These are phyloP conservation scores for Sphenopsis melanotis DNA, from an alignment of 2,797 vertebrate genomes.

Conservation along the genomic window DNA sequence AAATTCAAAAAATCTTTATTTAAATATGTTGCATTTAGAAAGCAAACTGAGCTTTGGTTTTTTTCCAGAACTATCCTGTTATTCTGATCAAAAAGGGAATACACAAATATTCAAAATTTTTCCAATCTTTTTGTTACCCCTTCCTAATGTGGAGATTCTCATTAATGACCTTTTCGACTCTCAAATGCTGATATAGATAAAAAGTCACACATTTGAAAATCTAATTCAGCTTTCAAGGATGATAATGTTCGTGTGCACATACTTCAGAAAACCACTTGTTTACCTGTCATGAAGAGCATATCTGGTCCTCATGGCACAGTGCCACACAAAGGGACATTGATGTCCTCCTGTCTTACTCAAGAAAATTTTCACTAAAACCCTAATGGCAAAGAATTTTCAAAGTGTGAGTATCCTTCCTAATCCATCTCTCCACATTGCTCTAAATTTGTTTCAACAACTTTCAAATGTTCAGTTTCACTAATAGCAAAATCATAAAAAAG, in stretches of 20 bases:
- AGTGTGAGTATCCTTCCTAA: not conserved
- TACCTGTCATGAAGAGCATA: not conserved
- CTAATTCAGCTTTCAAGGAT: conserved; percentile 10
- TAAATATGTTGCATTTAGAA: not conserved
- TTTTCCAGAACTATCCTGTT: not conserved
- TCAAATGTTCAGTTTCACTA: not conserved
- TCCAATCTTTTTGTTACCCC: not conserved
- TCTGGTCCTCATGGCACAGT: not conserved
- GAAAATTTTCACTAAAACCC: not conserved
- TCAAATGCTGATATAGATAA: conserved; percentile 11
- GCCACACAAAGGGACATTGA: not conserved
- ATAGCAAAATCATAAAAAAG: not conserved
- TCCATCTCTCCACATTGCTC: not conserved
- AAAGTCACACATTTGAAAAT: conserved; percentile 37
- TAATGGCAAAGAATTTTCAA: not conserved
- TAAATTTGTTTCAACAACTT: not conserved
- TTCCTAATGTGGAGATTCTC: not conserved
- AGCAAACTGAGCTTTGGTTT: not conserved
- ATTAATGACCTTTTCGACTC: not conserved
- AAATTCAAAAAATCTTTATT: not conserved
- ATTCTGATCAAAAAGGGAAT: conserved; percentile 35
- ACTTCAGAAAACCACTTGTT: not conserved
- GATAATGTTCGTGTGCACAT: not conserved
- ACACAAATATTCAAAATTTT: not conserved
- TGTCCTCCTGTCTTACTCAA: not conserved